Evolutionary conservation across 1,140 invertebrate species (phyloP).

Genomic region (Tribolium castaneum): DNA sequence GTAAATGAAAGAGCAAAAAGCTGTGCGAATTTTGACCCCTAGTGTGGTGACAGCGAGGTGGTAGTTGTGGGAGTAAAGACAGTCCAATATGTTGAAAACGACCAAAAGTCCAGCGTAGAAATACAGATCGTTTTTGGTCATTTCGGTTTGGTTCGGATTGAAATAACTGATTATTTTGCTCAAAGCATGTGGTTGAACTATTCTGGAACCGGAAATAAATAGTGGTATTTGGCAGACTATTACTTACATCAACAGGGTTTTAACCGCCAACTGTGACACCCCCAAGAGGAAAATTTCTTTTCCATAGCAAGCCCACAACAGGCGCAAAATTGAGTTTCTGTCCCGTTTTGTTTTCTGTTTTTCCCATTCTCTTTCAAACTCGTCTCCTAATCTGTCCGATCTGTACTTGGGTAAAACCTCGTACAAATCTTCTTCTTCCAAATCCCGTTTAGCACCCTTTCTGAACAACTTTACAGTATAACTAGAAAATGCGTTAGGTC

Average conservation of each 20-base stretch:
- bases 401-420: slow-evolving; percentile 42
- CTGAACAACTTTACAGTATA: slow-evolving; percentile 48
- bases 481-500: slow-evolving; percentile 25
- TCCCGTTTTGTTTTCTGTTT: slow-evolving; percentile 49
- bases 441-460: slow-evolving; percentile 43
- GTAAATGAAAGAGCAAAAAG: slow-evolving; percentile 83
- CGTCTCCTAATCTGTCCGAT: slow-evolving; percentile 44
- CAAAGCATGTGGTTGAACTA: slow-evolving; percentile 75
- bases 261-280: slow-evolving; percentile 65
- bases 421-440: slow-evolving; percentile 63
- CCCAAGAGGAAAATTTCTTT: slow-evolving; percentile 66
- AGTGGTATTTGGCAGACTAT: not conserved
- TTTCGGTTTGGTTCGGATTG: slow-evolving; percentile 45
- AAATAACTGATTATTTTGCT: slow-evolving; percentile 67
- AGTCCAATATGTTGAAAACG: slow-evolving; percentile 40
- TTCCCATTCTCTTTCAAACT: slow-evolving; percentile 53
- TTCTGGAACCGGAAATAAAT: slow-evolving; percentile 66
- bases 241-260: slow-evolving; percentile 68
- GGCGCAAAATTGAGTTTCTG: slow-evolving; percentile 68
- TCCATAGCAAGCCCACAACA: slow-evolving; percentile 69
- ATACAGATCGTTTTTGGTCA: slow-evolving; percentile 51
- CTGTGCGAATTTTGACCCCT: slow-evolving; percentile 83
- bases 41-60: slow-evolving; percentile 78
- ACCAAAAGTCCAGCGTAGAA: slow-evolving; percentile 49
- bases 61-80: slow-evolving; percentile 72